Evolutionary conservation across 2,888 invertebrate species (phyloP).

Genomic region (Dolichomitus sp.): DNA sequence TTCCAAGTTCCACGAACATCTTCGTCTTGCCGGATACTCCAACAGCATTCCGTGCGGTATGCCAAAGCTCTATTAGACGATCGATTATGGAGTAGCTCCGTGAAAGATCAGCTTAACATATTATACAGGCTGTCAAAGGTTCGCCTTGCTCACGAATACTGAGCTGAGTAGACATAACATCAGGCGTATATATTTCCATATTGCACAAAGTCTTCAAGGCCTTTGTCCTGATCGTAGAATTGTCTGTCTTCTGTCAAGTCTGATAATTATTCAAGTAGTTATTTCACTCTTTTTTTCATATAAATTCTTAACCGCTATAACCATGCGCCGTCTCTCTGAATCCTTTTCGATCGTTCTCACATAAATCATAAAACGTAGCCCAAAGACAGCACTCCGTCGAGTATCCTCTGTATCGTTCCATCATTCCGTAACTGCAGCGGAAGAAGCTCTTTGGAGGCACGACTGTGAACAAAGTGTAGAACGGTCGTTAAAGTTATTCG

Average conservation of each 20-base stretch:
- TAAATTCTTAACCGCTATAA: neutral
- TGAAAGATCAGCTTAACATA: slow-evolving; percentile 36
- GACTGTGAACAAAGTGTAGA: slow-evolving; percentile 43
- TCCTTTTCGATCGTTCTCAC: neutral
- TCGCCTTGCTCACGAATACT: neutral
- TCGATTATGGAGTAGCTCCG: slow-evolving; percentile 42
- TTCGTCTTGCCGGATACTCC: slow-evolving; percentile 33
- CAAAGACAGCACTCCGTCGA: slow-evolving; percentile 20
- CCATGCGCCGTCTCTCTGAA: neutral
- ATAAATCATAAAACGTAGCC: slow-evolving; percentile 26
- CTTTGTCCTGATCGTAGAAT: neutral
- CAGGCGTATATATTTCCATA: neutral
- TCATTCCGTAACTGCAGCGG: neutral
- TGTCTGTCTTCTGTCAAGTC: neutral
- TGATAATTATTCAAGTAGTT: neutral
- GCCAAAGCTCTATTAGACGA: slow-evolving; percentile 2
- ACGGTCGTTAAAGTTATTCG: slow-evolving; percentile 63
- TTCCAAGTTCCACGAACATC: slow-evolving; percentile 48
- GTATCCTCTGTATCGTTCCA: slow-evolving; percentile 17
- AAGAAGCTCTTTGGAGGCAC: slow-evolving; percentile 6
- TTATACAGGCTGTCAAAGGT: slow-evolving; percentile 4
- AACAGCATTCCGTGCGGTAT: slow-evolving; percentile 28
- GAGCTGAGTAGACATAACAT: neutral
- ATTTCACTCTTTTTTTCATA: neutral
- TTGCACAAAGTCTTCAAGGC: neutral